These are phyloP conservation scores for Caprella mutica DNA, from an alignment of 2,888 invertebrate genomes.

Conservation along the genomic window DNA sequence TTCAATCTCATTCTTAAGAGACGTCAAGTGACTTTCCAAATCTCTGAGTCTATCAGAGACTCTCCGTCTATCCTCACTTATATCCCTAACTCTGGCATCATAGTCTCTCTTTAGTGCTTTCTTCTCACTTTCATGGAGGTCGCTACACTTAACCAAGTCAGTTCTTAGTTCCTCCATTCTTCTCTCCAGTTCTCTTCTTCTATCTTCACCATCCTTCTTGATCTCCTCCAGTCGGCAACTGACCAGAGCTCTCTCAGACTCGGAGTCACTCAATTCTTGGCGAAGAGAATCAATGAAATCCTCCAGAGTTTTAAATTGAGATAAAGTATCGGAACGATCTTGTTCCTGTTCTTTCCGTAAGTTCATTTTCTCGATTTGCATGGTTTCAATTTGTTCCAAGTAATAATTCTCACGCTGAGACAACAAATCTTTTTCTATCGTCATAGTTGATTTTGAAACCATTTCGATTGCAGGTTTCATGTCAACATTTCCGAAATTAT, in stretches of 20 bases:
- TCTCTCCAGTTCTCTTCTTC: constrained; percentile 7
- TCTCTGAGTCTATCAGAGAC: constrained; percentile 15
- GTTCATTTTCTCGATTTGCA: constrained; percentile 29
- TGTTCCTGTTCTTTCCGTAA: constrained; percentile 27
- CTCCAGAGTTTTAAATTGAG: constrained; percentile 17
- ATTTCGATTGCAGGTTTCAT: no score
- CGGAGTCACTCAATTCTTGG: constrained; percentile 15
- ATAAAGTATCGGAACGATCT: constrained; percentile 17
- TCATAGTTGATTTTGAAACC: no score
- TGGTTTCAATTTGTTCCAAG: constrained; percentile 27
- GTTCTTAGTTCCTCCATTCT: constrained; percentile 20
- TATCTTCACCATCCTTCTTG: constrained; percentile 18
- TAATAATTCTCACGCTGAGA: constrained; percentile 28
- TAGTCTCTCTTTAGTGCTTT: constrained; percentile 11
- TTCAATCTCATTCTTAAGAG: constrained; percentile 24
- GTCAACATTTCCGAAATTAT: no score
- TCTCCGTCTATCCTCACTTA: constrained; percentile 12
- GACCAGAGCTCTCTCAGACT: constrained; percentile 20
- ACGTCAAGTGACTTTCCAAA: constrained; percentile 20
- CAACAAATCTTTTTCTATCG: constrained; percentile 10
- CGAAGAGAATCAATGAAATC: constrained; percentile 16
- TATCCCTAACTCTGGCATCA: constrained; percentile 14
- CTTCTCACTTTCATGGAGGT: constrained; percentile 23
- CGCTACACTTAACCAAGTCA: constrained; percentile 17
- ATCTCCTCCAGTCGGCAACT: constrained; percentile 18